Conservation (phyloP, 2,888 invertebrate species). For the Crossocerus cetratus region DNA sequence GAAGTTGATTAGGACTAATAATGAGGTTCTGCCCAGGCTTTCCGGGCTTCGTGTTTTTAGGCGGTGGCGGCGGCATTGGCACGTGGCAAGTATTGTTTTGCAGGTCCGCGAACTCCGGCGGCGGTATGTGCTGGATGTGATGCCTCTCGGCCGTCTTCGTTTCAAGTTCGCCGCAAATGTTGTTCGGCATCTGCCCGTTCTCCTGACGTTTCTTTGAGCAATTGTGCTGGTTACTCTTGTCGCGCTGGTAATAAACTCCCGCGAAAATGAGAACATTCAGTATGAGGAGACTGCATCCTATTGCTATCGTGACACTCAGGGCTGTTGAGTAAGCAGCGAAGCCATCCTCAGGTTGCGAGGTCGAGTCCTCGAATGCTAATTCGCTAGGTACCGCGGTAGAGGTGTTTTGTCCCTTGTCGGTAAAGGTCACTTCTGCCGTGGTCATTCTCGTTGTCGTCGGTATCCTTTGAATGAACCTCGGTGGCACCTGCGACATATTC, state of each 20-base stretch:
- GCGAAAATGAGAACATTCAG: slow-evolving; percentile 96
- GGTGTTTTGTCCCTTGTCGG: slow-evolving; percentile 62
- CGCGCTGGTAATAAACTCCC: slow-evolving; percentile 95
- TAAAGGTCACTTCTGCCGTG: slow-evolving; percentile 67
- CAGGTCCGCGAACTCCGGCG: slow-evolving; percentile 90
- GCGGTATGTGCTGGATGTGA: slow-evolving; percentile 88
- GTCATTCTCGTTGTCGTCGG: slow-evolving; percentile 70
- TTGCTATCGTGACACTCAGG: slow-evolving; percentile 94
- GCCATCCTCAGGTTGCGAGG: slow-evolving; percentile 84
- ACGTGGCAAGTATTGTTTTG: slow-evolving; percentile 82
- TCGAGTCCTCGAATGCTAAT: slow-evolving; percentile 71
- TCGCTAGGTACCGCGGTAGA: slow-evolving; percentile 70
- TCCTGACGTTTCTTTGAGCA: slow-evolving; percentile 84
- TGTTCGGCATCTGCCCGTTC: slow-evolving; percentile 93
- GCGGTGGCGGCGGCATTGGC: slow-evolving; percentile 87
- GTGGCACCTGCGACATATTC: slow-evolving; percentile 66
- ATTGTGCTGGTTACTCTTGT: slow-evolving; percentile 83
- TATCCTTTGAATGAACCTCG: slow-evolving; percentile 72
- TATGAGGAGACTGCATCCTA: slow-evolving; percentile 94
- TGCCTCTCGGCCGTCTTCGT: slow-evolving; percentile 86
- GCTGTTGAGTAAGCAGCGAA: slow-evolving; percentile 95
- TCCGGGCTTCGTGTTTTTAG: slow-evolving; percentile 82
- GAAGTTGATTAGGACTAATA: slow-evolving; percentile 81
- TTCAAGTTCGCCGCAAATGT: slow-evolving; percentile 91
- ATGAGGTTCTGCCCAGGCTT: slow-evolving; percentile 77